Conservation (phyloP, 1,140 invertebrate genomes). For the Globodera rostochiensis region DNA sequence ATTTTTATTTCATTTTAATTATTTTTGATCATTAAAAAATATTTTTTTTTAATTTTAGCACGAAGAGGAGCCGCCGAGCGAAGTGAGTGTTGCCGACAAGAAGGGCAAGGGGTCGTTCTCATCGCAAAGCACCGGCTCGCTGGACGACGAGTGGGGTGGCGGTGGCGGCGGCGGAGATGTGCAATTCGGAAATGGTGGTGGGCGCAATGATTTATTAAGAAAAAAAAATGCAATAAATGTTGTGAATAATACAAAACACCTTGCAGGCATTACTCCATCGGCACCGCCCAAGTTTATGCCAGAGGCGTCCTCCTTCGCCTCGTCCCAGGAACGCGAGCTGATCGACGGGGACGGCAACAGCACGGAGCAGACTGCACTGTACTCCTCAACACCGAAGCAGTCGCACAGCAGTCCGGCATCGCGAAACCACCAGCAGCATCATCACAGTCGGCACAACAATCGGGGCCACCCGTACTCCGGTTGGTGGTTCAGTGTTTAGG, state of each 20-base stretch:
- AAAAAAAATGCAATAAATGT: no score
- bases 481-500: background rate
- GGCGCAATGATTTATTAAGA: no score
- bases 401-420: background rate
- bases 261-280: background rate
- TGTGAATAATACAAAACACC: no score
- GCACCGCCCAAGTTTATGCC: slow-evolving; percentile 19
- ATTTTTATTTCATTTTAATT: background rate
- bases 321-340: slow-evolving; percentile 18
- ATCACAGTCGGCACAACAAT: background rate
- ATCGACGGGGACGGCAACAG: slow-evolving; percentile 17
- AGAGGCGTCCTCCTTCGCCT: slow-evolving; percentile 7
- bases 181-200: no score
- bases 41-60: slow-evolving; percentile 7
- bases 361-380: slow-evolving; percentile 11
- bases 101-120: slow-evolving; percentile 24
- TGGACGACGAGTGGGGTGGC: slow-evolving; percentile 24
- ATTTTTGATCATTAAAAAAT: background rate
- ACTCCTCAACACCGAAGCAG: slow-evolving; percentile 22
- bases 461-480: background rate
- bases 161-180: background rate
- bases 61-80: slow-evolving; percentile 7
- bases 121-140: slow-evolving; percentile 22
- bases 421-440: background rate
- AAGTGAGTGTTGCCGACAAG: slow-evolving; percentile 8